Percentiles rank a stretch among this genome's conserved stretches.
Evolutionary conservation across 2,888 invertebrate genomes (phyloP).

Genomic region (Harmothoe impar): DNA sequence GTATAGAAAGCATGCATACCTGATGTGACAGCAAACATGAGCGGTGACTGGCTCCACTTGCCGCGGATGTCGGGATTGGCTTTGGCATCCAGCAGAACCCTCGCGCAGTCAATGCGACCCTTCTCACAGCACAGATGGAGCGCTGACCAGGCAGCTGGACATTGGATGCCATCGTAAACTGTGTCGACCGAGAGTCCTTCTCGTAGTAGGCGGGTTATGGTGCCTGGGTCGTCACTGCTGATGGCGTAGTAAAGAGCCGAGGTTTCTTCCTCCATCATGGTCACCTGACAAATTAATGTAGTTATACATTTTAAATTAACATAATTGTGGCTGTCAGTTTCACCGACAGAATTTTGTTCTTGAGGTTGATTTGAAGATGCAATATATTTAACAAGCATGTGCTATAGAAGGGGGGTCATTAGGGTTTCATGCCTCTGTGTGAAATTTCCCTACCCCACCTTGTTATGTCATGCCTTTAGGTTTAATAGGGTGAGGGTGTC

Average conservation of each 20-base stretch:
- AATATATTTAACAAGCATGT: too few relatives aligned
- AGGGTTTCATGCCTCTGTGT: too few relatives aligned
- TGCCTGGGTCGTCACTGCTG: slow-evolving; percentile 63
- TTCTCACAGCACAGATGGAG: slow-evolving; percentile 71
- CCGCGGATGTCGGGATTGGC: slow-evolving; percentile 72
- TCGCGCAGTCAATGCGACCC: slow-evolving; percentile 68
- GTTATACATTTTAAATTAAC: too few relatives aligned
- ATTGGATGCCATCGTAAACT: slow-evolving; percentile 67
- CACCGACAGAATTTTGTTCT: too few relatives aligned
- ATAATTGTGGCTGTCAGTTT: too few relatives aligned
- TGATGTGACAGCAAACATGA: slow-evolving; percentile 75
- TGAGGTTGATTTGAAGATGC: too few relatives aligned
- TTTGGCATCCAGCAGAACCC: slow-evolving; percentile 67
- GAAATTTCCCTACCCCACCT: too few relatives aligned
- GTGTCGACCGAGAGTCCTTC: slow-evolving; percentile 68
- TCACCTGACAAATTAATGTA: too few relatives aligned
- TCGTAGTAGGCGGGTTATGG: slow-evolving; percentile 59
- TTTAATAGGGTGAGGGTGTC: too few relatives aligned
- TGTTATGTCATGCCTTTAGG: too few relatives aligned
- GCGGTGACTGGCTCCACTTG: slow-evolving; percentile 79
- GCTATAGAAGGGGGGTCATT: too few relatives aligned
- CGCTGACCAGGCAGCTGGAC: slow-evolving; percentile 67
- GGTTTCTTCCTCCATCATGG: slow-evolving; percentile 62
- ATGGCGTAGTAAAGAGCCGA: slow-evolving; percentile 68
- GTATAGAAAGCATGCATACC: not conserved